Conservation (phyloP, 92 coral and sea anemone species). For the Zoanthus sansibaricus region DNA sequence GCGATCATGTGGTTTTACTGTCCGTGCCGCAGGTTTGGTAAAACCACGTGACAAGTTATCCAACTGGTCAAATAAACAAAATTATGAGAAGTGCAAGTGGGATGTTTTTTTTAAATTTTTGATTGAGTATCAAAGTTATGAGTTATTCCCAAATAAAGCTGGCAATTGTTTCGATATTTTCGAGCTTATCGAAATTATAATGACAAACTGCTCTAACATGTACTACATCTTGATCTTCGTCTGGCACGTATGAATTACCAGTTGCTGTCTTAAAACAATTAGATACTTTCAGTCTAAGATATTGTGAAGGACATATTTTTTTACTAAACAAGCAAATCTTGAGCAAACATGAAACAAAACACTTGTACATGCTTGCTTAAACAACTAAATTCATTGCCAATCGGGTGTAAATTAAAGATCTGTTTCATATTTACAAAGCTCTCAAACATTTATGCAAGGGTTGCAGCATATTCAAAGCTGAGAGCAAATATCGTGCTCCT, state of each 20-base stretch:
- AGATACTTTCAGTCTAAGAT: background rate
- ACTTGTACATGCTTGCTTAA: background rate
- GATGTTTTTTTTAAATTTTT: background rate
- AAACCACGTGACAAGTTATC: conserved; percentile 9
- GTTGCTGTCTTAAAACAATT: background rate
- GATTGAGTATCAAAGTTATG: background rate
- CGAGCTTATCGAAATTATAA: background rate
- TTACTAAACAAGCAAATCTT: background rate
- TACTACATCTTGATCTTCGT: background rate
- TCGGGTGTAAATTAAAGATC: background rate
- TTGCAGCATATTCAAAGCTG: conserved; percentile 2
- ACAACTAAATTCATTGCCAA: conserved; percentile 9
- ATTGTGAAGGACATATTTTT: background rate
- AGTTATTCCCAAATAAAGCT: background rate
- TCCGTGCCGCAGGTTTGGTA: conserved; percentile 1
- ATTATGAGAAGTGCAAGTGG: background rate
- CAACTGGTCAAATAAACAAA: background rate
- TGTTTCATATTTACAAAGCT: background rate
- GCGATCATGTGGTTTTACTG: conserved; percentile 7
- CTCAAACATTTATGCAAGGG: conserved; percentile 3
- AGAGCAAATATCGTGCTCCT: conserved; percentile 16
- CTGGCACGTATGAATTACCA: background rate
- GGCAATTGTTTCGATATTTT: background rate
- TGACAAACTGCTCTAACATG: background rate
- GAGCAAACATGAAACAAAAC: background rate